Evolutionary conservation across 2,113 vertebrate species (phyloP).

Genomic region (Enhydra lutris): DNA sequence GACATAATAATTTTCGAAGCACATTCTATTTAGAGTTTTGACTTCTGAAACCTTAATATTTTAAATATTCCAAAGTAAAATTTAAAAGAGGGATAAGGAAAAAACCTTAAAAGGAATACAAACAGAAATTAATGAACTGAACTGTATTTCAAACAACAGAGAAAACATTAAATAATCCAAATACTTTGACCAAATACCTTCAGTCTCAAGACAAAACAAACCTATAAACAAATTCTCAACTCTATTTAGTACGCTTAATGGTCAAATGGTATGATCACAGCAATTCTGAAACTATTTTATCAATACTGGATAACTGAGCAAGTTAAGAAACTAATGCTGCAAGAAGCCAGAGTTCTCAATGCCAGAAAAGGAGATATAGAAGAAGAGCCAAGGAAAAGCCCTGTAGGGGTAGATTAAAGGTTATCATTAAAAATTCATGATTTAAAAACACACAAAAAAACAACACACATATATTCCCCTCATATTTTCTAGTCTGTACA

Average conservation of each 20-base stretch:
- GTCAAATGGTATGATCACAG: not conserved
- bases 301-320: not conserved
- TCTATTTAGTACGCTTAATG: not conserved
- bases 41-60: not conserved
- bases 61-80: slow-evolving; percentile 1
- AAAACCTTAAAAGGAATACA: not conserved
- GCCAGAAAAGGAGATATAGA: not conserved
- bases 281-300: not conserved
- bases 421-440: not conserved
- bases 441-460: not conserved
- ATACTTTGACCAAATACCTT: not conserved
- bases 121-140: not conserved
- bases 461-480: not conserved
- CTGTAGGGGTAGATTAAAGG: not conserved
- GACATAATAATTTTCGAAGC: not conserved
- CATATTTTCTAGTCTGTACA: not conserved
- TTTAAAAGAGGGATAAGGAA: not conserved
- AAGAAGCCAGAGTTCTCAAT: not conserved
- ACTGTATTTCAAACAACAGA: not conserved
- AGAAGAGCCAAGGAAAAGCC: not conserved
- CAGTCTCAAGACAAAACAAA: not conserved
- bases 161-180: not conserved
- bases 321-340: not conserved
- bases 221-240: not conserved
- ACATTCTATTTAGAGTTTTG: not conserved